Evolutionary conservation across 2,888 invertebrate species (phyloP), one percentile per base, ranked within the genome.

Genomic region (Drosophila kambysellisi): DNA sequence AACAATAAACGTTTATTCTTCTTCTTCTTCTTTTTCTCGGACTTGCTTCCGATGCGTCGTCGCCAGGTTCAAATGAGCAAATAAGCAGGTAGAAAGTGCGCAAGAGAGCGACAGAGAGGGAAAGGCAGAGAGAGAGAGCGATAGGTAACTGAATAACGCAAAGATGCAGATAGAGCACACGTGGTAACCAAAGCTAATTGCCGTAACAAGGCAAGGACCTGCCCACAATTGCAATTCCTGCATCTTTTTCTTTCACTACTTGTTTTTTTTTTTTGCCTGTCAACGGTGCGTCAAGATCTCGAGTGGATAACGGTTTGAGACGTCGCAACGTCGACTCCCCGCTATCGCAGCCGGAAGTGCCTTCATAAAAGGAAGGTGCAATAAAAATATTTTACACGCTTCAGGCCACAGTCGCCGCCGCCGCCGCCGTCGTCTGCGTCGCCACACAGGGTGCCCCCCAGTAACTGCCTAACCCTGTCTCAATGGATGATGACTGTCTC

Each of bases 341-440:
- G 84, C 83, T 91, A 91, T 91, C 91, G 79, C 82, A 83, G 87
- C 91, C 91, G 91, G 91, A 91, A 91, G 91, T 91, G 88, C 89
- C 87, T 82, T 83, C 83, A 91, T 89, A 91, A 91, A 88, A 91
- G 91, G 91, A 91, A 91, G 92, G 91, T 91, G 91, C 92, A 91
- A 91, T 91, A 91, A 91, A 91, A 88, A 91, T 91, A 86, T 91
- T 91, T 90, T 86, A 91, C 84, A 89, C 77, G 84, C 82, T 76
- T 70, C 70, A 66, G 52, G 62, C 35, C 70, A 20, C 64, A 41
- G 48, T 48, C 74, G 56, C 63, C 64, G 71, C 60, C 70, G 58
- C 8, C 60, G 43, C 60, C 70, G 58, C 71, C 25, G 57, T 6
- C 60, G 43, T 63, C 46, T 8, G 12, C 68, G 61, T 69, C 32